Evolutionary conservation across 2,888 invertebrate species (phyloP), one percentile per base, ranked within the genome.

Genomic region (Lagria hirta): DNA sequence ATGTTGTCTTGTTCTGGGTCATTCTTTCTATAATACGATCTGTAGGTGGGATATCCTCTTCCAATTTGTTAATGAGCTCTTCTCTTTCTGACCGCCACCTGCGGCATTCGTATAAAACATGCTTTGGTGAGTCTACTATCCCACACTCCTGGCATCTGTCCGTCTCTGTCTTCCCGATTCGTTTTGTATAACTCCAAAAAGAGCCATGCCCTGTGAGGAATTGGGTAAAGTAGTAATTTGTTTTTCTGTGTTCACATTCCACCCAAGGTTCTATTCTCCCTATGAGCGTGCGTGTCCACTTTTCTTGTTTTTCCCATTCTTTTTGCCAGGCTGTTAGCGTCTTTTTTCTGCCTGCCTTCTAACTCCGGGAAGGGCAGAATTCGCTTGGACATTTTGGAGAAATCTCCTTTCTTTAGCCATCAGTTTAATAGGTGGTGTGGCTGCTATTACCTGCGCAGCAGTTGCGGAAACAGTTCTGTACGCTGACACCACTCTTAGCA

Each of bases 181-280:
- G 28, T 11, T 32, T 15, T 1, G 33, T 30, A 32, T 30, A 49
- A 4, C 15, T 18, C 4, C 46, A 24, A 16, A 42, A 49, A 3
- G 37, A 28, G 3, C 46, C 46, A 11, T 46, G 41, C 2, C 41
- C 41, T 3, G 34, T 35, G 14, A 46, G 20, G 4, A 41, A 22
- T 22, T 46, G 46, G 10, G 46, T 41, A 2, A 45, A 13, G 5
- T 11, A 42, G 21, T 49, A 46, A 13, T 23, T 21, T 3, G 33
- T 22, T 13, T 15, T 20, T 8, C 42, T 28, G 11, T 37, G 35
- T 6, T 22, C 11, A n/a, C 45, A 16, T 5, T 29, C 23, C 5
- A 34, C 10, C 46, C 45, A 49, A 13, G 3, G 12, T 4, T 10
- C 21, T 12, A 49, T 22, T 13, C 38, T 22, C 5, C 6, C 4